phyloP scores from a whole-genome alignment of 2,888 invertebrate species.

The Dioctria rufipes region DNA sequence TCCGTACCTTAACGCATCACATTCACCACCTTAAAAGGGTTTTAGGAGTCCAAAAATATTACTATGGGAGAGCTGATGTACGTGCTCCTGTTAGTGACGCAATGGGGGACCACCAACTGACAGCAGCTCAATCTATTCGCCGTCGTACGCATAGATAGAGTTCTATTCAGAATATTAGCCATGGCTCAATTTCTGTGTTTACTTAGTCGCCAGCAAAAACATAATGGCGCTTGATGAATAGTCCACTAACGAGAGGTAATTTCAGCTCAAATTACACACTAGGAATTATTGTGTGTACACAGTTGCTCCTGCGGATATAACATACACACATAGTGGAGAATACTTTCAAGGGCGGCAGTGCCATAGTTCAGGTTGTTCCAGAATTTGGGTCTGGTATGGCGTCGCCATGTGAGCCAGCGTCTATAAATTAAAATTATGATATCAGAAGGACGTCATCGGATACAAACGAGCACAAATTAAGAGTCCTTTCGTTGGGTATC shows the following conservation, averaged over 20 bases:
- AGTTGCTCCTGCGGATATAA: slow-evolving; percentile 4
- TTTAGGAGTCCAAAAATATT: not conserved
- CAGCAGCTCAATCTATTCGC: not conserved
- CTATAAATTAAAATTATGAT: slow-evolving; percentile 62
- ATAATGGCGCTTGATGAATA: slow-evolving; percentile 62
- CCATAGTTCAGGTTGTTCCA: slow-evolving; percentile 3
- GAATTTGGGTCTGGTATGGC: slow-evolving; percentile 30
- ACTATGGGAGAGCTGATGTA: not conserved
- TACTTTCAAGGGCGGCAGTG: slow-evolving; percentile 11
- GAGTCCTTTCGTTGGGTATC: slow-evolving; percentile 54
- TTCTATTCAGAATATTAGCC: slow-evolving; percentile 25
- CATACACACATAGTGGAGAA: too few species aligned
- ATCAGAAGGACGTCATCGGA: slow-evolving; percentile 61
- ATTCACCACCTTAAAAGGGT: not conserved
- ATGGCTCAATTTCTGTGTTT: slow-evolving; percentile 61
- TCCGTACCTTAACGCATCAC: not conserved
- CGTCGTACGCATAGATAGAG: not conserved
- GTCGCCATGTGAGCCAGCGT: slow-evolving; percentile 53
- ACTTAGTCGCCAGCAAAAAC: slow-evolving; percentile 60
- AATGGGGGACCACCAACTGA: not conserved
- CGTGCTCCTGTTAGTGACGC: not conserved
- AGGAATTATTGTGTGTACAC: slow-evolving; percentile 57
- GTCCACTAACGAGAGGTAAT: slow-evolving; percentile 64
- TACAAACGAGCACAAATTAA: slow-evolving; percentile 61
- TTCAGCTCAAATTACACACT: slow-evolving; percentile 62